A percentile compares a stretch with the other conserved stretches of the same genome.
Evolutionary conservation across 2,113 vertebrate species (phyloP).

Genomic region (Gadus macrocephalus): DNA sequence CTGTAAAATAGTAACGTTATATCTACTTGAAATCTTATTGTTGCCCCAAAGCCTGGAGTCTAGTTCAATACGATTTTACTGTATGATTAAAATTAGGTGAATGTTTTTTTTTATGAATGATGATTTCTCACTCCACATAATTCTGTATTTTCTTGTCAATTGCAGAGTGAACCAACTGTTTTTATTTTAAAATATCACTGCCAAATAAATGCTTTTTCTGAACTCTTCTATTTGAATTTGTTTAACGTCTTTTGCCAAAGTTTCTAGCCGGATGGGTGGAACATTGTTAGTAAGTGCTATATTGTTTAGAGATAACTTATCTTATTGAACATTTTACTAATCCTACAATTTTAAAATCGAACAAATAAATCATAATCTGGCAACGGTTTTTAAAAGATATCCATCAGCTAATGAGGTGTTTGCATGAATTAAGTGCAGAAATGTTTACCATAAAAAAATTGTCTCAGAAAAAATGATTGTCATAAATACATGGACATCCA

Average conservation of each 20-base stretch:
- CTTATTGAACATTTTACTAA: too few relatives aligned
- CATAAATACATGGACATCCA: background rate
- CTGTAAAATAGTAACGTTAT: slow-evolving; percentile 3
- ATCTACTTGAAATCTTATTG: background rate
- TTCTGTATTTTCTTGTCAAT: background rate
- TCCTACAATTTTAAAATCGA: too few relatives aligned
- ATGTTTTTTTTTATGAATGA: too few relatives aligned
- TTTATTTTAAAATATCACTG: slow-evolving; percentile 38
- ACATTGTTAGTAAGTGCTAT: slow-evolving; percentile 4
- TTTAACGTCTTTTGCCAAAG: background rate
- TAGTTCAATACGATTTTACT: too few relatives aligned
- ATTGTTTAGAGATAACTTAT: background rate
- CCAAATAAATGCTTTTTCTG: slow-evolving; percentile 59
- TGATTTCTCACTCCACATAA: background rate
- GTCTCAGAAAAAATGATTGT: background rate
- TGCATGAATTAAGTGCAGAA: too few relatives aligned
- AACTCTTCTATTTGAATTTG: slow-evolving; percentile 12
- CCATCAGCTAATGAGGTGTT: too few relatives aligned
- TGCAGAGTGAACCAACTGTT: background rate
- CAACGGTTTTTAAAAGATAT: too few relatives aligned
- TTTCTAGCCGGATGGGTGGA: slow-evolving; percentile 8
- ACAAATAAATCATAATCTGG: too few relatives aligned
- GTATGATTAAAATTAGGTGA: too few relatives aligned
- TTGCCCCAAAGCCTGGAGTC: background rate
- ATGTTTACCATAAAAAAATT: background rate